Percentiles rank a stretch among this genome's conserved stretches.
phyloP scores from a whole-genome alignment of 1,140 invertebrate genomes.

The Babylonia areolata region DNA sequence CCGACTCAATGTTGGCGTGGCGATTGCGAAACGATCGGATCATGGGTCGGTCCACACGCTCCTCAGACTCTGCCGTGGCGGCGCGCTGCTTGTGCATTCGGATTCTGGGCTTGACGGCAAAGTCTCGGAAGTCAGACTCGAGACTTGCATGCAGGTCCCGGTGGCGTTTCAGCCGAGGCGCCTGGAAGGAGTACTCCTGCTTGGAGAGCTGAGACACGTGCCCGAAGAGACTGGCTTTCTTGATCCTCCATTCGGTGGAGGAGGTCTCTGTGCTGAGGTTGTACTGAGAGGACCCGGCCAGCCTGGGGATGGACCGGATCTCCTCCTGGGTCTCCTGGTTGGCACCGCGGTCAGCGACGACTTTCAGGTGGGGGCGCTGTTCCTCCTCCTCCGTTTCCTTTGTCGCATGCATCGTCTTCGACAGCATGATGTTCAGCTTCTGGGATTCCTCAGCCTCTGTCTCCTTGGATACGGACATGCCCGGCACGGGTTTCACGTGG shows the following conservation, averaged over 20 bases:
- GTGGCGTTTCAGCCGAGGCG: conserved; percentile 60
- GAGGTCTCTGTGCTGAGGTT: conserved; percentile 54
- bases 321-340: conserved; percentile 51
- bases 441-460: conserved; percentile 34
- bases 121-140: conserved; percentile 66
- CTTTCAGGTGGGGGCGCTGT: conserved; percentile 44
- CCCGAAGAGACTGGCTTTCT: conserved; percentile 66
- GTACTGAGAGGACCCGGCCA: conserved; percentile 32
- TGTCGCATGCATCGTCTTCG: conserved; percentile 47
- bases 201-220: conserved; percentile 67
- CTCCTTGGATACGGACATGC: conserved; percentile 53
- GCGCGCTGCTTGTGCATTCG: conserved; percentile 60
- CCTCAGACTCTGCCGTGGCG: conserved; percentile 54
- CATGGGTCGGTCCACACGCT: conserved; percentile 32
- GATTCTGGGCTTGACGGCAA: conserved; percentile 62
- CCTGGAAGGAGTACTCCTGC: conserved; percentile 48
- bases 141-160: conserved; percentile 53
- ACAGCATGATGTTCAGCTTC: conserved; percentile 44
- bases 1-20: conserved; percentile 64
- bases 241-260: conserved; percentile 58
- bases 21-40: conserved; percentile 51
- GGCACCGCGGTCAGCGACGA: conserved; percentile 40
- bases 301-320: conserved; percentile 42
- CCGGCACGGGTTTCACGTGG: conserved; percentile 45
- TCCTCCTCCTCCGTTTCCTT: conserved; percentile 50